phyloP scores from a whole-genome alignment of 1,140 invertebrate genomes.

The Drosophila erecta region DNA sequence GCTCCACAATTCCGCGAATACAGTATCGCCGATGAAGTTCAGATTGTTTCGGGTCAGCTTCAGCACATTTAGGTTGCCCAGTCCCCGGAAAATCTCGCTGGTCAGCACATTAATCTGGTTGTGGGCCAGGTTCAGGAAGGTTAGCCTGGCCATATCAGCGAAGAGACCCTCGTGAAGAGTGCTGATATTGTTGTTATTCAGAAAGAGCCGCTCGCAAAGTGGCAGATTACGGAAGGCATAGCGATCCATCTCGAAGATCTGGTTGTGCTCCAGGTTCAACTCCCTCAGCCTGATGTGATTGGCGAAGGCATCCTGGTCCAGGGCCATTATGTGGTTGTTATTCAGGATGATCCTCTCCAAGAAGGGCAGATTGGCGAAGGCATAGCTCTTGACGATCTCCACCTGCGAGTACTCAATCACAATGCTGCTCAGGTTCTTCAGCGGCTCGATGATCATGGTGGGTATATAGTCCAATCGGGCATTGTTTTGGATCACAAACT shows the following conservation, averaged over 20 bases:
- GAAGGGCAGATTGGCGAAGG: conserved; percentile 89
- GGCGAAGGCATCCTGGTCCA: conserved; percentile 89
- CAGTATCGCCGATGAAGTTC: conserved; percentile 89
- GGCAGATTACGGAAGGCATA: conserved; percentile 90
- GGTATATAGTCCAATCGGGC: conserved; percentile 89
- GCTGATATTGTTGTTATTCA: conserved; percentile 91
- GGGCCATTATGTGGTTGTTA: conserved; percentile 88
- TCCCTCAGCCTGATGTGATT: conserved; percentile 87
- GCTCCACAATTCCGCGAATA: conserved; percentile 90
- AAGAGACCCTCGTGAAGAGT: conserved; percentile 90
- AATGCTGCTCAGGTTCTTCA: conserved; percentile 88
- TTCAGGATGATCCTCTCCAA: conserved; percentile 88
- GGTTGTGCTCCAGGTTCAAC: conserved; percentile 90
- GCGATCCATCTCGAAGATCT: conserved; percentile 89
- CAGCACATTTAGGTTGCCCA: conserved; percentile 88
- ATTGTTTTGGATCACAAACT: conserved; percentile 88
- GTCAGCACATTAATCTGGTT: conserved; percentile 90
- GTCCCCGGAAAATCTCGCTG: conserved; percentile 89
- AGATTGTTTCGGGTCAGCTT: conserved; percentile 90
- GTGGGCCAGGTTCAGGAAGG: conserved; percentile 89
- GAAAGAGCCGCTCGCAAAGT: conserved; percentile 87
- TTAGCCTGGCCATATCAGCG: conserved; percentile 87
- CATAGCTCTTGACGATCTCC: conserved; percentile 87
- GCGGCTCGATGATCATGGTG: conserved; percentile 87
- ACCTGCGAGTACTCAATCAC: conserved; percentile 90